A percentile compares a stretch with the other conserved stretches of the same genome.
These are phyloP conservation scores for Ageneiosus marmoratus DNA, from an alignment of 2,113 vertebrate species.

Conservation along the genomic window DNA sequence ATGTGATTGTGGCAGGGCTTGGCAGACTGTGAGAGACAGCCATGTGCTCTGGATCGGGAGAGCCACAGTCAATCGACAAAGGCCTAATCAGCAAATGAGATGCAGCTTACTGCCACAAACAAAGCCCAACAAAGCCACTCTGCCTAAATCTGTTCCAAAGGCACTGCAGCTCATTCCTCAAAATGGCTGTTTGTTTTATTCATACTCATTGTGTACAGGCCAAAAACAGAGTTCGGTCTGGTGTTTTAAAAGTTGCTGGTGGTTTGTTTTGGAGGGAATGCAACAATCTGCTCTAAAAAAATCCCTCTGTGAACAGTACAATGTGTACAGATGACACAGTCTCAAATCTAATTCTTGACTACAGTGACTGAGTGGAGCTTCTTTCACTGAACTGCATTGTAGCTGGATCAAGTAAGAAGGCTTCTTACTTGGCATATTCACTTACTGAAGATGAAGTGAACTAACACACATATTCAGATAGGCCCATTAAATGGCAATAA, in stretches of 20 bases:
- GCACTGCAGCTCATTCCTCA: constrained; percentile 45
- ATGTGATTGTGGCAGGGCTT: constrained; percentile 42
- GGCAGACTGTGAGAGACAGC: constrained; percentile 49
- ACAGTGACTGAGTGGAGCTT: neutral
- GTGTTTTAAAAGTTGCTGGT: constrained; percentile 14
- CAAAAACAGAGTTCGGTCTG: neutral
- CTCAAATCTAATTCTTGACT: neutral
- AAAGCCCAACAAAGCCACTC: constrained; percentile 55
- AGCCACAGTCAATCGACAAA: constrained; percentile 57
- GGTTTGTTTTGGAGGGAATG: neutral
- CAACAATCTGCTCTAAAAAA: constrained; percentile 8
- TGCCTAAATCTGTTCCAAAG: constrained; percentile 44
- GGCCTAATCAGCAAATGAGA: constrained; percentile 68
- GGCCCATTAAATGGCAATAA: neutral
- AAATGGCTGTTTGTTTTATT: constrained; percentile 26
- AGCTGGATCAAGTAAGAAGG: neutral
- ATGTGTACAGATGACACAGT: neutral
- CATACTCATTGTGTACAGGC: constrained; percentile 1
- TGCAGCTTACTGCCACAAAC: constrained; percentile 61
- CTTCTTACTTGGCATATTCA: neutral
- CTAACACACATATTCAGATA: neutral
- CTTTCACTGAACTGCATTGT: neutral
- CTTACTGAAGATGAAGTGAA: neutral
- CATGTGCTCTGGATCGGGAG: constrained; percentile 40
- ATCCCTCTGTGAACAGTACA: neutral